phyloP scores from a whole-genome alignment of 2,888 invertebrate genomes.

The Cepaea hortensis region DNA sequence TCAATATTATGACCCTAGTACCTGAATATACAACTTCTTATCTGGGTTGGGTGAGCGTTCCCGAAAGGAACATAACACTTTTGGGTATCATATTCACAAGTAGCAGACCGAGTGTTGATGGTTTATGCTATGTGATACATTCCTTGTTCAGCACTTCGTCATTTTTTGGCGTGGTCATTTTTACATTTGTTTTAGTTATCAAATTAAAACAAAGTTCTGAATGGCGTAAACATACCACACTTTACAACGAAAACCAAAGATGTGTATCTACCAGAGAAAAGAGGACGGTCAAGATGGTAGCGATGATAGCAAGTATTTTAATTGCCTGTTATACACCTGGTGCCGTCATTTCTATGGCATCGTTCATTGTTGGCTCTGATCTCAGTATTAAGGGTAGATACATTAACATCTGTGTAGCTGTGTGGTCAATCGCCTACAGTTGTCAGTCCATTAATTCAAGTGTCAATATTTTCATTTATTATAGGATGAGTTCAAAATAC shows the following conservation, averaged over 20 bases:
- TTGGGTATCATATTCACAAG: neutral
- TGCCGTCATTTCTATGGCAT: neutral
- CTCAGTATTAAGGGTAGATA: conserved; percentile 6
- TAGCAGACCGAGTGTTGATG: neutral
- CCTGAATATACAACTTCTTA: conserved; percentile 8
- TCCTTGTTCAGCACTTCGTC: neutral
- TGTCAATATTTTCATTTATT: conserved; percentile 25
- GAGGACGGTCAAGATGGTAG: conserved; percentile 1
- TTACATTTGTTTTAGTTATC: neutral
- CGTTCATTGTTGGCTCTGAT: neutral
- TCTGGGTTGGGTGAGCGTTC: neutral
- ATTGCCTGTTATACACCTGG: conserved; percentile 11
- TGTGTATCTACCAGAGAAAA: neutral
- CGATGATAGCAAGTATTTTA: neutral
- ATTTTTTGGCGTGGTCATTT: neutral
- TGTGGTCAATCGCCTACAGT: neutral
- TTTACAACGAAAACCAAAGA: neutral
- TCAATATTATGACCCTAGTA: neutral
- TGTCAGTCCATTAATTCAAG: conserved; percentile 16
- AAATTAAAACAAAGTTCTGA: neutral
- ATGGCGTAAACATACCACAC: neutral
- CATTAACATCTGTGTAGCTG: neutral
- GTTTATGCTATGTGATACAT: neutral
- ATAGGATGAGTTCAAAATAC: conserved; percentile 30
- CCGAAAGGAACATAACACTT: neutral